Evolutionary conservation across 1,140 invertebrate genomes (phyloP).

Genomic region (Diabrotica undecimpunctata): DNA sequence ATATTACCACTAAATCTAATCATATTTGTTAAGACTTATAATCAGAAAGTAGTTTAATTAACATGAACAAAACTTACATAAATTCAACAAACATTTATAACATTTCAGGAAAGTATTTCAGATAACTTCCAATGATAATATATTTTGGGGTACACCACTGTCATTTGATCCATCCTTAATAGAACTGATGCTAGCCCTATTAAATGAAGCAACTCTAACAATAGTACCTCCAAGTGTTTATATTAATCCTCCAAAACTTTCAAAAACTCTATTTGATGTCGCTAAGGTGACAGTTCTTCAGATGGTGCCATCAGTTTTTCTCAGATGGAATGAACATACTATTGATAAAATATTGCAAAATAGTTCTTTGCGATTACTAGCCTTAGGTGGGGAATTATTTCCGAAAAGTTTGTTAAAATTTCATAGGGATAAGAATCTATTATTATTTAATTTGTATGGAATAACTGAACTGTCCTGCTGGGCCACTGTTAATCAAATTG

Average conservation of each 20-base stretch:
- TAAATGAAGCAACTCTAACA: slow-evolving; percentile 60
- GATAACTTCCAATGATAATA: slow-evolving; percentile 56
- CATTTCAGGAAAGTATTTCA: slow-evolving; percentile 50
- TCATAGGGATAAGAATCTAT: slow-evolving; percentile 27
- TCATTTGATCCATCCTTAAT: slow-evolving; percentile 81
- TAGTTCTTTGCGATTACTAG: slow-evolving; percentile 54
- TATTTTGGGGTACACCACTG: slow-evolving; percentile 68
- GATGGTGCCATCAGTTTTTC: slow-evolving; percentile 71
- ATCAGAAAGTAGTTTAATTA: not conserved
- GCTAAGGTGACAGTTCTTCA: slow-evolving; percentile 65
- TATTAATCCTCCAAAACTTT: slow-evolving; percentile 48
- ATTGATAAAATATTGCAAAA: slow-evolving; percentile 58
- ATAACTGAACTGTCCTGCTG: slow-evolving; percentile 83
- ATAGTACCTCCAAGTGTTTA: slow-evolving; percentile 57
- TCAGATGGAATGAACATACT: slow-evolving; percentile 53
- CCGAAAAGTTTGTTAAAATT: slow-evolving; percentile 41
- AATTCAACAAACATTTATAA: no score
- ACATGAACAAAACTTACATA: not conserved
- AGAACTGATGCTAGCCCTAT: slow-evolving; percentile 68
- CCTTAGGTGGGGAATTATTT: slow-evolving; percentile 63
- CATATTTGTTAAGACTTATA: not conserved
- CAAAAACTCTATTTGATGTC: slow-evolving; percentile 48
- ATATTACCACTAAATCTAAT: not conserved
- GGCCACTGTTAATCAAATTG: slow-evolving; percentile 63
- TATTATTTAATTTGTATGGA: slow-evolving; percentile 75